Evolutionary conservation across 1,140 invertebrate species (phyloP), one percentile per base, ranked within the genome.

Genomic region (Subanguina moxae): DNA sequence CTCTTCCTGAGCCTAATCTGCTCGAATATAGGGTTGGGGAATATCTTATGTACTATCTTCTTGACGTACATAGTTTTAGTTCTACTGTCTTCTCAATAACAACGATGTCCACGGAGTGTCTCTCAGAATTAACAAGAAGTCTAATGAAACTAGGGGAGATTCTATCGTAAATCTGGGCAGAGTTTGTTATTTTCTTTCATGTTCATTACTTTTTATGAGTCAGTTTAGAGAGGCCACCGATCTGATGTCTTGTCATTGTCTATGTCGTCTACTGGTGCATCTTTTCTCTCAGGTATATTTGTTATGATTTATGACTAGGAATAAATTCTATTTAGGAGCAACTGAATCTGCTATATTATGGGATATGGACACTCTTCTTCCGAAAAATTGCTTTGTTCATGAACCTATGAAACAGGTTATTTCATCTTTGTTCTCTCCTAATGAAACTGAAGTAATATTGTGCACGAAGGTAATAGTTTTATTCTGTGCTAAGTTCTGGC

Each of bases 391-490:
- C 21, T 57, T 82, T 7, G 28, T 45, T n/a, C 77, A 73, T 28
- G 62, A 75, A 13, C 63, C 56, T 23, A 63, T 82, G 30, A 66
- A 64, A n/a, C 74, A 82, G 27, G 68, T 82, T 23, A 67, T 90
- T 11, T 88, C 88, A 68, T 86, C 88, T n/a, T 85, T 88, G 59
- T 94, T 97, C 85, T 89, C 90, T 9, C 91, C 92, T 23, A 93
- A 93, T 43, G 93, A 98, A 84, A 86, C 91, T 45, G 90, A 97
- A 86, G 88, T 90, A 46, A 85, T 97, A 58, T 87, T 91, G 61
- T 94, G 93, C 32, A 88, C 91, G 66, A 92, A 93, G 82, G 86
- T 86, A 76, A 38, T 27, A 46, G 28, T 15, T 17, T 65, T 66
- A 11, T 63, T 56, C 38, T 62, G 19, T 19, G 19, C 13, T 8